Base-by-base conservation (phyloP, 2,797 vertebrate species). In the Squalus acanthias region DNA sequence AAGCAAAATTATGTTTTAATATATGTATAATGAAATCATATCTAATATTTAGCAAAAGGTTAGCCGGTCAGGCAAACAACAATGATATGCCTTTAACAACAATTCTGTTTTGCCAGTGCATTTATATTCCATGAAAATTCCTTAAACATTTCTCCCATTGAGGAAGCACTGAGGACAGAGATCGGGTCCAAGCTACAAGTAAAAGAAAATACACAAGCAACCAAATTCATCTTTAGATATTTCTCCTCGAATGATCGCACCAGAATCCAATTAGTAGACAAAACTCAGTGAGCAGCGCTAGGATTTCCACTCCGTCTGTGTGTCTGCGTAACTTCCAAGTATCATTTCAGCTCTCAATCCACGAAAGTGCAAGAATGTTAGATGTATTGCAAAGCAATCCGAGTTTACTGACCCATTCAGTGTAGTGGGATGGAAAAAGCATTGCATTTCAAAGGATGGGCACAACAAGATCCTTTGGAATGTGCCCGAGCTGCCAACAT, bases 401-500 rank as follows among this genome's bases (percentile, higher is more conserved):
- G 24, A 88, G 85, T 53, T 88, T 53, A 53, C 85, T 88, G 85
- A 88, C 85, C 85, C 85, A 57, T 53, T 88, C 85, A 88, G 50
- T 85, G 82, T 9, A 7, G 15, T 3, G 24, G 85, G 46, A 53
- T 76, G 22, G 22, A 88, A 50, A 24, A 53, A 53, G 22, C 85
- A 88, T 88, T 88, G 24, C 46, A 26, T 88, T 88, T 88, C 85
- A 88, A 88, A 12, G 85, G 22, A 10, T 88, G 46, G 50, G 20
- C 50, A 46, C 39, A 7, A 88, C 46, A 10, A 88, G 33, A 53
- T 88, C 85, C 46, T 57, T 53, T 24, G 85, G 85, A 88, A 88
- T 57, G 85, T 57, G 22, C 17, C 85, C 7, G 24, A 53, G 50
- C 85, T 88, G 10, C 46, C 9, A 88, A 39, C 9, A 26, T 10